Base-by-base conservation (phyloP, 2,113 vertebrate species). In the Sorex araneus region DNA sequence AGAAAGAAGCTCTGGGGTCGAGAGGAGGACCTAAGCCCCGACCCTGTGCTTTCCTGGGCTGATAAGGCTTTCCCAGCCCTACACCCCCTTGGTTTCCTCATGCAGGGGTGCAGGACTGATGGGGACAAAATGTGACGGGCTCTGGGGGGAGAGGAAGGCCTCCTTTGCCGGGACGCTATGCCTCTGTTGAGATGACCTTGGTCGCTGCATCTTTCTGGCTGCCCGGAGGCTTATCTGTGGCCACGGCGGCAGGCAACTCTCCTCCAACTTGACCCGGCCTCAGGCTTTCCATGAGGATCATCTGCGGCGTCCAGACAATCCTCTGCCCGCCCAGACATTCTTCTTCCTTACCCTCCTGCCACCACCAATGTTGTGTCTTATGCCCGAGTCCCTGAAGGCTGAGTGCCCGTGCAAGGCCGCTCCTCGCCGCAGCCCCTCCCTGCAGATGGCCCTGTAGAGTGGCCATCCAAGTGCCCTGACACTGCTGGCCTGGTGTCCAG, bases 171-270 rank as follows among this genome's bases (percentile, higher is more conserved):
- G n/a, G 30, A n/a, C 0, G 1, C 64, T 12, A 28, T 15, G 8
- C 50, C 25, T 75, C 50, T 71, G 28, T 81, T 60, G 76, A 76
- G 15, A 36, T 1, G 4, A 13, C 36, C 80, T 70, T 54, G 28
- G 30, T 27, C 36, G 63, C 11, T 10, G 27, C 45, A n/a, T 9
- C 69, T 13, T 45, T 19, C 2, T 25, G 28, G 28, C 36, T 34
- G 12, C 9, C 79, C 2, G 2, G 19, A 25, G 27, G 27, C 50
- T 32, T 34, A 7, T 7, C 28, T 25, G 34, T 30, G 63, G 36
- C 36, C 45, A 1, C 6, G 0, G 0, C 6, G 0, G 0, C 8
- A 4, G 45, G 21, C 50, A 30, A 25, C 11, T 9, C 34, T 11
- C 13, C n/a, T 23, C n/a, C 69, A 27, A 8, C 45, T 11, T 15